Conservation (phyloP, 2,888 invertebrate genomes). For the Ophioninae sp. region DNA sequence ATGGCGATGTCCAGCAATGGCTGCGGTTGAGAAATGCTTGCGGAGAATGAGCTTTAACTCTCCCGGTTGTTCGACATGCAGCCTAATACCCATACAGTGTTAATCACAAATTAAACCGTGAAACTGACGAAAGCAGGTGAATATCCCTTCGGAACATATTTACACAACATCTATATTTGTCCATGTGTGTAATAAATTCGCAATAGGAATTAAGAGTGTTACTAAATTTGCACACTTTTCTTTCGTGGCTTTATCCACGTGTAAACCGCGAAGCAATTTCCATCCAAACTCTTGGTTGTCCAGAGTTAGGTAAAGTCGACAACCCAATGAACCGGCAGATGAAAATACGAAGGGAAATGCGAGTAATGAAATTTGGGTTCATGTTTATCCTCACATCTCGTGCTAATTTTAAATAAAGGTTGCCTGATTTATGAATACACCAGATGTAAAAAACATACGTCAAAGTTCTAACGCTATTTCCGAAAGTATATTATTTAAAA, state of each 20-base stretch:
- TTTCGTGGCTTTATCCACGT: conserved; percentile 28
- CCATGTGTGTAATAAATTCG: conserved; percentile 2
- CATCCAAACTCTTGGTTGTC: conserved; percentile 17
- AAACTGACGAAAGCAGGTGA: not conserved
- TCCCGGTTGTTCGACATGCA: conserved; percentile 21
- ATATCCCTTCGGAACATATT: conserved; percentile 37
- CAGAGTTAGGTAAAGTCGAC: not conserved
- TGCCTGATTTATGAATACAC: no score
- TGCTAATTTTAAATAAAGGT: no score
- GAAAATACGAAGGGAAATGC: not conserved
- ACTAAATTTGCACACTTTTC: conserved; percentile 19
- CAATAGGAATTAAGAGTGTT: conserved; percentile 33
- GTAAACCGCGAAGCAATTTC: conserved; percentile 45
- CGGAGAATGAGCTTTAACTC: conserved; percentile 31
- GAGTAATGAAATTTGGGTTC: not conserved
- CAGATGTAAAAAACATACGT: no score
- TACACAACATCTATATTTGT: conserved; percentile 14
- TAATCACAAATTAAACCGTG: conserved; percentile 34
- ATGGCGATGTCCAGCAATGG: conserved; percentile 11
- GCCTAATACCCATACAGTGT: conserved; percentile 23
- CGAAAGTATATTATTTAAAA: no score
- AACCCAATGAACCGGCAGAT: not conserved
- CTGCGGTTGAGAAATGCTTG: conserved; percentile 6
- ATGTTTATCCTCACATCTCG: no score
- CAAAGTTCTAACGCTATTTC: no score